A percentile compares a stretch with the other conserved stretches of the same genome.
These are phyloP conservation scores for Agrenia bidenticulata DNA, from an alignment of 2,888 invertebrate species.

Conservation along the genomic window DNA sequence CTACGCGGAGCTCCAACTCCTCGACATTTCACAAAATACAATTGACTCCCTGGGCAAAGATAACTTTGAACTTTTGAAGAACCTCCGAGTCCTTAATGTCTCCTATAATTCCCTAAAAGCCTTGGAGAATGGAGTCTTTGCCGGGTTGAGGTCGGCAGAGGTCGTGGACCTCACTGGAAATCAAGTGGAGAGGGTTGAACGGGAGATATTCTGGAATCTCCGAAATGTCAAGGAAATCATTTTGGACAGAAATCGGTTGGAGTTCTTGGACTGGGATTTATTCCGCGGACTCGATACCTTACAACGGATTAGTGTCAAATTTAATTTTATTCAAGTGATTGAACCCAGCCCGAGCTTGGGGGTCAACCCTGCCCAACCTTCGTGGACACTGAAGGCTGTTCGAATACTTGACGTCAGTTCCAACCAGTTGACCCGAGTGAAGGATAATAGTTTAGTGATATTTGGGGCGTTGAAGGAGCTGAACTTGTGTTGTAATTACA, in stretches of 20 bases:
- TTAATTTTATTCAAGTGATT: constrained; percentile 47
- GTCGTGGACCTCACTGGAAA: constrained; percentile 45
- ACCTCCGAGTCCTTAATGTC: constrained; percentile 39
- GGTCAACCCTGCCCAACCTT: not conserved
- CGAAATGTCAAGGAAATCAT: constrained; percentile 40
- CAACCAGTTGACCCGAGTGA: constrained; percentile 48
- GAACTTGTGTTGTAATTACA: constrained; percentile 50
- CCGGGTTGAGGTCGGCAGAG: constrained; percentile 30
- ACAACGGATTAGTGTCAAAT: constrained; percentile 40
- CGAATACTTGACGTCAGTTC: constrained; percentile 40
- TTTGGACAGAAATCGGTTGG: constrained; percentile 47
- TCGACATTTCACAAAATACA: constrained; percentile 46
- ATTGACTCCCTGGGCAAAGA: constrained; percentile 40
- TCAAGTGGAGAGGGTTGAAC: constrained; percentile 42
- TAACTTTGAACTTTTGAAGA: constrained; percentile 44
- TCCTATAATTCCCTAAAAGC: constrained; percentile 43
- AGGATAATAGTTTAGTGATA: constrained; percentile 39
- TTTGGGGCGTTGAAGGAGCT: constrained; percentile 41
- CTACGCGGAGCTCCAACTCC: constrained; percentile 43
- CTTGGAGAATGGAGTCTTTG: constrained; percentile 40
- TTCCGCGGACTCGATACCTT: constrained; percentile 40
- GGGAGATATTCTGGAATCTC: constrained; percentile 40
- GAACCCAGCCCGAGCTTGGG: constrained; percentile 38
- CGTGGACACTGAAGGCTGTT: constrained; percentile 42
- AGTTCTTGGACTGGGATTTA: constrained; percentile 47